Evolutionary conservation across 2,797 vertebrate species (phyloP).

Genomic region (Anguilla obscura): DNA sequence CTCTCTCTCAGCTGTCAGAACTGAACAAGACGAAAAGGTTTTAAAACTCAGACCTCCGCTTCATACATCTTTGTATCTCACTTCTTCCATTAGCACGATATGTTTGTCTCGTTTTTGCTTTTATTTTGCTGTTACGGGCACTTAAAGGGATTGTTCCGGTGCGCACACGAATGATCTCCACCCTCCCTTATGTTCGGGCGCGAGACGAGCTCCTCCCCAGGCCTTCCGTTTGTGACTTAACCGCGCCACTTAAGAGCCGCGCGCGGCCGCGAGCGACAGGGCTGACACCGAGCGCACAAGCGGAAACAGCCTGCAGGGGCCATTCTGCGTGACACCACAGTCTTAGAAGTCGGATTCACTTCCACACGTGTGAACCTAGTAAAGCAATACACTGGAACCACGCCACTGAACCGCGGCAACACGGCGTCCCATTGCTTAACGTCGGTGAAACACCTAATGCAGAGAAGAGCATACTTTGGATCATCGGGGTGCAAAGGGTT

Average conservation of each 20-base stretch:
- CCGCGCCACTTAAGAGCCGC: slow-evolving; percentile 47
- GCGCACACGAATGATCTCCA: not conserved
- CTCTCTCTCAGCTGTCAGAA: slow-evolving; percentile 35
- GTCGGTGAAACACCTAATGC: slow-evolving; percentile 38
- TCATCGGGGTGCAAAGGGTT: not conserved
- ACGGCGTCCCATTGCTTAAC: slow-evolving; percentile 38
- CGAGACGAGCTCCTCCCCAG: not conserved
- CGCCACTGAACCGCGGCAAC: not conserved
- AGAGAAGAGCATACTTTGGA: not conserved
- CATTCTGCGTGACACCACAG: slow-evolving; percentile 56
- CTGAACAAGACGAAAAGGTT: not conserved
- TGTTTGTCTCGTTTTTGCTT: not conserved
- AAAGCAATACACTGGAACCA: slow-evolving; percentile 8
- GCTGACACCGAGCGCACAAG: slow-evolving; percentile 44
- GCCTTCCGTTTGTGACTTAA: slow-evolving; percentile 46
- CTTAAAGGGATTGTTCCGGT: slow-evolving; percentile 17
- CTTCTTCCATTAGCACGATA: not conserved
- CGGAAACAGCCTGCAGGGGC: slow-evolving; percentile 43
- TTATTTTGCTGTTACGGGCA: not conserved
- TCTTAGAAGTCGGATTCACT: slow-evolving; percentile 42
- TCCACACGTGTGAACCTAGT: slow-evolving; percentile 21
- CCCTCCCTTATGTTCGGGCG: not conserved
- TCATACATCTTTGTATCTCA: not conserved
- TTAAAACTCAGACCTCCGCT: slow-evolving; percentile 14
- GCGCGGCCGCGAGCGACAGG: slow-evolving; percentile 49